phyloP scores from a whole-genome alignment of 1,140 invertebrate genomes.

The Aleiodes sp. region DNA sequence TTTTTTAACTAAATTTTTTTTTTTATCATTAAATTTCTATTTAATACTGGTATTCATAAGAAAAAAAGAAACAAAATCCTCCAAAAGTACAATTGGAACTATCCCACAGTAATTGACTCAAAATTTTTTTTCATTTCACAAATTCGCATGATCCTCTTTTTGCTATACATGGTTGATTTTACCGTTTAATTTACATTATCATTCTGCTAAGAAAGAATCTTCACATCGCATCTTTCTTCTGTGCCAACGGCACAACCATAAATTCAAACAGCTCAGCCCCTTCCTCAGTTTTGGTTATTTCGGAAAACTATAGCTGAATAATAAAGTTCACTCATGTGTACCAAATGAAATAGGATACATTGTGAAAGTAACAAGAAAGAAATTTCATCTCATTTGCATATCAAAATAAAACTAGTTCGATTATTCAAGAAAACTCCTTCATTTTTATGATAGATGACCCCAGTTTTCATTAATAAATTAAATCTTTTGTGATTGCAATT shows the following conservation, averaged over 20 bases:
- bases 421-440: too few relatives aligned
- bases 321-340: slow-evolving; percentile 2
- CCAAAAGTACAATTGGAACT: neutral
- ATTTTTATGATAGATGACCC: too few relatives aligned
- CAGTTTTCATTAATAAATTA: too few relatives aligned
- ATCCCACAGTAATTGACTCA: neutral
- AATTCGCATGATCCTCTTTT: too few relatives aligned
- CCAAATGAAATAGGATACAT: neutral
- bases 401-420: too few relatives aligned
- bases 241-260: neutral
- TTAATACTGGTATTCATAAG: neutral
- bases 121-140: too few relatives aligned
- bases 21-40: neutral
- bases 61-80: neutral
- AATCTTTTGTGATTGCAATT: too few relatives aligned
- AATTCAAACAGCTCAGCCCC: neutral
- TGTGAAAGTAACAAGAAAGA: neutral
- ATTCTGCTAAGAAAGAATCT: too few relatives aligned
- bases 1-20: slow-evolving; percentile 4
- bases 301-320: neutral
- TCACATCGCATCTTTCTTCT: slow-evolving; percentile 7
- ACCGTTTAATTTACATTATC: too few relatives aligned
- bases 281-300: neutral
- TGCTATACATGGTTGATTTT: too few relatives aligned
- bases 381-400: neutral